Base-by-base conservation (phyloP, 1,140 invertebrate species). In the Steinernema feltiae region DNA sequence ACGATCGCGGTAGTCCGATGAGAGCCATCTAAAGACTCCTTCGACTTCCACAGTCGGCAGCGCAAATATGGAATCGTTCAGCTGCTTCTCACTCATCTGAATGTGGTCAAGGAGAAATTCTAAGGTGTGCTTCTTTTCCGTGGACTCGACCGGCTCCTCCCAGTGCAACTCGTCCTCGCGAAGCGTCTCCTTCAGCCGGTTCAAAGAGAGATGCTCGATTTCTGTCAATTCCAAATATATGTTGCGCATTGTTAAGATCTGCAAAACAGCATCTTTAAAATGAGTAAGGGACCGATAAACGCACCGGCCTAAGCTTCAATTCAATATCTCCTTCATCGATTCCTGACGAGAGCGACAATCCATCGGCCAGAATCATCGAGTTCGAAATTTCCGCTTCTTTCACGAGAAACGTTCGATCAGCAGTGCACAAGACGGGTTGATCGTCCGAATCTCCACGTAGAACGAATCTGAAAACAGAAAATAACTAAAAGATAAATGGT, bases 381-480 rank as follows among this genome's bases (percentile, higher is more conserved):
- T 63, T 63, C 53, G 53, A 63, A 21, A 63, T 63, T 63, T 63
- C 53, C 7, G 53, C 53, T 27, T 63, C 53, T 27, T 63, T 63
- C 3, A 63, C 3, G 12, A 12, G 12, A 21, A 17, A 63, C 2
- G 53, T 63, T 3, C 53, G 12, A 21, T 63, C 24, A 15, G 7
- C 53, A 21, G 53, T 63, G 53, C 53, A 63, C 12, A 63, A 3
- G 53, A 17, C 12, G 3, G 53, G 12, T 3, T n/a, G 3, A 21
- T 63, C 53, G 53, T 63, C 53, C 3, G 53, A 3, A 63, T 63
- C 24, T 3, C 53, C 53, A 3, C 53, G 53, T 3, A 63, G 12
- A 3, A 63, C 53, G 12, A 63, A 27, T 63, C 53, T 63, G 24
- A 21, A 63, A 63, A 41, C 35, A 41, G 35, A 41, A 41, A 41